phyloP scores from a whole-genome alignment of 2,888 invertebrate genomes.

The Ophioninae sp. region DNA sequence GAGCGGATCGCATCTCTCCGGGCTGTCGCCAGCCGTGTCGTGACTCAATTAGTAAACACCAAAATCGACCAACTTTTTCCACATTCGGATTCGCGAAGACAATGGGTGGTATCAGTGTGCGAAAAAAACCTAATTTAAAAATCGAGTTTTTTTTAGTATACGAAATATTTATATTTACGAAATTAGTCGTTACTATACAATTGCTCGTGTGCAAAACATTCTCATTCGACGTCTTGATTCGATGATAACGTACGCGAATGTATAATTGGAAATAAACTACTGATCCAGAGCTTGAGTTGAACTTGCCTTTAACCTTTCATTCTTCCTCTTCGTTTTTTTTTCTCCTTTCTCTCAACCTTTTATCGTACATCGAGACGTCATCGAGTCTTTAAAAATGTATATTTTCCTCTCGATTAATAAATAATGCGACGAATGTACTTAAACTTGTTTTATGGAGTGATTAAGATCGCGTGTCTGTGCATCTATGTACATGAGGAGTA shows the following conservation, averaged over 20 bases:
- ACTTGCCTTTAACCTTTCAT: slow-evolving; percentile 70
- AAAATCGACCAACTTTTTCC: neutral
- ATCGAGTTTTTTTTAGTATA: slow-evolving; percentile 68
- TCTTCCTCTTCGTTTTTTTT: slow-evolving; percentile 5
- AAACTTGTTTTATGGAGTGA: slow-evolving; percentile 66
- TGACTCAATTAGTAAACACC: neutral
- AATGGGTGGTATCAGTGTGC: neutral
- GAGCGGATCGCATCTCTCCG: no score
- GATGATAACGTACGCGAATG: slow-evolving; percentile 71
- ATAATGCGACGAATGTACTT: slow-evolving; percentile 73
- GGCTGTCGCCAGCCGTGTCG: neutral
- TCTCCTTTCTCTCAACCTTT: neutral
- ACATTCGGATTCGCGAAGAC: neutral
- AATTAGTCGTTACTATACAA: slow-evolving; percentile 81
- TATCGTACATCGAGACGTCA: slow-evolving; percentile 49
- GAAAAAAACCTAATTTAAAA: slow-evolving; percentile 10
- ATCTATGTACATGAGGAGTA: slow-evolving; percentile 72
- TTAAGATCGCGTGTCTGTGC: slow-evolving; percentile 49
- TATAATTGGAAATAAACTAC: slow-evolving; percentile 73
- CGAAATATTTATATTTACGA: slow-evolving; percentile 81
- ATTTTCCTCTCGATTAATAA: slow-evolving; percentile 70
- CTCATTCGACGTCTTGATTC: slow-evolving; percentile 70
- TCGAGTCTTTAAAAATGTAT: slow-evolving; percentile 62
- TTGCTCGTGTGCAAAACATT: slow-evolving; percentile 72
- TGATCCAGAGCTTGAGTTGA: slow-evolving; percentile 74